Conservation (phyloP, 2,888 invertebrate species). For the Nipponacmea schrenckii region DNA sequence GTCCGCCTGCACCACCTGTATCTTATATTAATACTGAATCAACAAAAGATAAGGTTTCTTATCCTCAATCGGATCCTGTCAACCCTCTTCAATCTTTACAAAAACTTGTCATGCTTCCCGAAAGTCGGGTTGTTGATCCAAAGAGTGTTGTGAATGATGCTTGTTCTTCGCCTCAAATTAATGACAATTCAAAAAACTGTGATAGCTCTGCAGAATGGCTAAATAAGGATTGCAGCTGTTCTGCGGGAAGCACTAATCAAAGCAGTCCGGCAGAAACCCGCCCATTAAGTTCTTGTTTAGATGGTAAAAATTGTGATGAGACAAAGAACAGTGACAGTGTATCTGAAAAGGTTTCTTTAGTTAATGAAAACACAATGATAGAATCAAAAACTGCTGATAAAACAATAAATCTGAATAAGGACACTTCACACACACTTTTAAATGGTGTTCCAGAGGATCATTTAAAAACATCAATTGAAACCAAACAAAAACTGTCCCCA, state of each 20-base stretch:
- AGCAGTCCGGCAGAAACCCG: constrained; percentile 16
- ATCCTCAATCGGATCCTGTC: constrained; percentile 10
- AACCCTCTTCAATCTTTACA: constrained; percentile 63
- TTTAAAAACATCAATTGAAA: background rate
- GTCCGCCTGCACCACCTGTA: constrained; percentile 13
- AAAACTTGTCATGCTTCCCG: constrained; percentile 59
- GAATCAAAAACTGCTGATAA: constrained; percentile 5
- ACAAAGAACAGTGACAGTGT: background rate
- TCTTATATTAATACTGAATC: constrained; percentile 18
- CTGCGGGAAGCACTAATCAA: constrained; percentile 34
- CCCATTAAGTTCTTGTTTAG: constrained; percentile 17
- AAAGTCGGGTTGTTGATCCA: constrained; percentile 60
- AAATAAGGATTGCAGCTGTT: constrained; percentile 33
- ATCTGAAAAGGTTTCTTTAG: background rate
- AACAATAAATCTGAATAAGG: constrained; percentile 4
- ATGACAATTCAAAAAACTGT: constrained; percentile 55
- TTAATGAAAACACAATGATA: background rate
- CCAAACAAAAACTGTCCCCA: background rate
- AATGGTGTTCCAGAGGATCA: constrained; percentile 4
- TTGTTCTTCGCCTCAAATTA: constrained; percentile 43
- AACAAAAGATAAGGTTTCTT: constrained; percentile 5
- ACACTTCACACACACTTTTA: background rate
- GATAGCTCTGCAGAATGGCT: constrained; percentile 41
- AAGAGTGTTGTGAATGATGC: constrained; percentile 65
- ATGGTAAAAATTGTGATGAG: constrained; percentile 20